Conservation (phyloP, 2,888 invertebrate species). For the Calameuta pallipes region DNA sequence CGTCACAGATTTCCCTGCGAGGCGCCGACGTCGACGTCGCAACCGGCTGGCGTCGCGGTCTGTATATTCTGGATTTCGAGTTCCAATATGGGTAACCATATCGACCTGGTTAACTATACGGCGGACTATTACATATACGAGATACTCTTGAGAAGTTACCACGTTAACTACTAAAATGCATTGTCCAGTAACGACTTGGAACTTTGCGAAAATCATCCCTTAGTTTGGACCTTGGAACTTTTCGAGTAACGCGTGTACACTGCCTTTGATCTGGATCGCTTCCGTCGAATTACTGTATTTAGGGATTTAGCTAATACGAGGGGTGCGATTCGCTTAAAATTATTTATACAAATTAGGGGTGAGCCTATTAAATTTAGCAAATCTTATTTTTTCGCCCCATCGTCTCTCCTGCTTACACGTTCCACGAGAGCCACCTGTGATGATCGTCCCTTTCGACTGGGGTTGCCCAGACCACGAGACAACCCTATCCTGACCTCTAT, state of each 20-base stretch:
- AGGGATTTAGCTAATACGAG: not conserved
- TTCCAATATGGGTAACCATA: not conserved
- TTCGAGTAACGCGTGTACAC: not conserved
- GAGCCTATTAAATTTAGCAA: not conserved
- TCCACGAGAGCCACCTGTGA: not conserved
- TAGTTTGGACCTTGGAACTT: not conserved
- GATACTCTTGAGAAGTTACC: not conserved
- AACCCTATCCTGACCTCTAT: not conserved
- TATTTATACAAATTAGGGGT: not conserved
- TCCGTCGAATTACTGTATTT: not conserved
- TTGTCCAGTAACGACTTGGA: not conserved
- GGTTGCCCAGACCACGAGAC: not conserved
- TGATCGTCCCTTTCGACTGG: not conserved
- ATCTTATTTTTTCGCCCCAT: not conserved
- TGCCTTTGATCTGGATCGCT: not conserved
- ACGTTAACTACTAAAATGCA: not conserved
- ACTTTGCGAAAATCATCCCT: not conserved
- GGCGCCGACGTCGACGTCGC: not conserved
- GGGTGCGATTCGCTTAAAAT: not conserved
- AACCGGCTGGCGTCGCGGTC: not conserved
- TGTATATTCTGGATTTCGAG: not conserved
- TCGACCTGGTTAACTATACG: not conserved
- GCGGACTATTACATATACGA: not conserved
- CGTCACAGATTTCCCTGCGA: not conserved
- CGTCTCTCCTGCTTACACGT: not conserved